Evolutionary conservation across 2,113 vertebrate genomes (phyloP), one percentile per base, ranked within the genome.

Genomic region (Melozone crissalis): DNA sequence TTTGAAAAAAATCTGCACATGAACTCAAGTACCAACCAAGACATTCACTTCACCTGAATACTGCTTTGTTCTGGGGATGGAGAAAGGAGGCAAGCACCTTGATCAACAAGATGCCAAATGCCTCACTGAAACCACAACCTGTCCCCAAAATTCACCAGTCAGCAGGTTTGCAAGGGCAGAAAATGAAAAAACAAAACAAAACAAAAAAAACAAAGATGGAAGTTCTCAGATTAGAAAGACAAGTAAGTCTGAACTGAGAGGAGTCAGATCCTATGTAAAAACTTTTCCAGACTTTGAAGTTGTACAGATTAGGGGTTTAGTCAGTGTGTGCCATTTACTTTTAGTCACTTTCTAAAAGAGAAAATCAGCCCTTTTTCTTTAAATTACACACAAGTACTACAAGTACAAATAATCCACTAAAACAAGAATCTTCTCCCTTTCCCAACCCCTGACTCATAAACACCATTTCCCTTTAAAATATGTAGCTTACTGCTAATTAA

Each of bases 231-330:
- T 95, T 55, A 94, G 59, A 94, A 73, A 80, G 59, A 52, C n/a
- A 65, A 52, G 11, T n/a, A 33, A 57, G 35, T 26, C 44, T 92
- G 20, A 89, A 89, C 30, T 27, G 59, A 73, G 30, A 90, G 20
- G 28, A 83, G 35, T 81, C 84, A 88, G 78, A 90, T 63, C 39
- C 68, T 77, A 83, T 69, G 59, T 71, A 77, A 89, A 91, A 95
- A 51, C 16, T 71, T 96, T 95, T 95, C 92, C 89, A 96, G 78
- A n/a, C 90, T 95, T 90, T 94, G 91, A 96, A 91, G 75, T 43
- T 71, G 35, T 51, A 84, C 31, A 93, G 35, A 43, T 39, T 39
- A 59, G 20, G 20, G 13, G 47, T 74, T 88, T 71, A 95, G 79
- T 81, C 65, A 76, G 44, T 5, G 7, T 19, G 21, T 74, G 81